Base-by-base conservation (phyloP, 2,888 invertebrate species). In the Harmothoe impar region DNA sequence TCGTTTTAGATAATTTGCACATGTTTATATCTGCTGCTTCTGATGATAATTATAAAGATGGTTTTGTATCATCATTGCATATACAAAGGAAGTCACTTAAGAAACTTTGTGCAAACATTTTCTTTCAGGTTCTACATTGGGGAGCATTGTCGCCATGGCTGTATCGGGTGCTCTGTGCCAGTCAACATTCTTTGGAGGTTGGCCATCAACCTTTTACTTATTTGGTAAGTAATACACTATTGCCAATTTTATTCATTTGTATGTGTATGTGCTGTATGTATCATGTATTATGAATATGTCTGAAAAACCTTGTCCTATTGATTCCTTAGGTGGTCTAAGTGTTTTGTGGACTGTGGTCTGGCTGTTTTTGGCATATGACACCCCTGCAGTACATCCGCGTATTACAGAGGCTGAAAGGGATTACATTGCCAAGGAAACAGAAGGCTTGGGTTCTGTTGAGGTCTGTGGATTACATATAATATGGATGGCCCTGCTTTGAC, bases 161-260 rank as follows among this genome's bases (percentile, higher is more conserved):
- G 52, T 89, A 29, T 51, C 89, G 29, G 91, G 91, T 12, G 0
- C 12, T 29, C 91, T 91, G 35, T 91, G 89, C 31, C 51, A 62
- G 20, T 51, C 56, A 3, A 33, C 56, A 0, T 77, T 84, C 68
- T 84, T 91, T n/a, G 89, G 54, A 54, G 91, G 91, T 1, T 91
- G 91, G 91, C 91, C 91, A 29, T 81, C 78, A 23, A 52, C 89
- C 17, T 91, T 91, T 56, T 91, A 91, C 43, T 52, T 91, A 15
- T 89, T 89, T 54, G 89, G 91, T 89, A 56, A 84, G 90, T 25
- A 20, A 15, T 54, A 12, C 54, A 54, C 12, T 12, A 54, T n/a
- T n/a, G n/a, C n/a, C n/a, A n/a, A n/a, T n/a, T n/a, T n/a, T n/a
- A 62, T 62, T 1, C 25, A 62, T 5, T 43, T 43, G 10, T 43